Conservation (phyloP, 2,797 vertebrate genomes). For the Alcedo quadribrachys region DNA sequence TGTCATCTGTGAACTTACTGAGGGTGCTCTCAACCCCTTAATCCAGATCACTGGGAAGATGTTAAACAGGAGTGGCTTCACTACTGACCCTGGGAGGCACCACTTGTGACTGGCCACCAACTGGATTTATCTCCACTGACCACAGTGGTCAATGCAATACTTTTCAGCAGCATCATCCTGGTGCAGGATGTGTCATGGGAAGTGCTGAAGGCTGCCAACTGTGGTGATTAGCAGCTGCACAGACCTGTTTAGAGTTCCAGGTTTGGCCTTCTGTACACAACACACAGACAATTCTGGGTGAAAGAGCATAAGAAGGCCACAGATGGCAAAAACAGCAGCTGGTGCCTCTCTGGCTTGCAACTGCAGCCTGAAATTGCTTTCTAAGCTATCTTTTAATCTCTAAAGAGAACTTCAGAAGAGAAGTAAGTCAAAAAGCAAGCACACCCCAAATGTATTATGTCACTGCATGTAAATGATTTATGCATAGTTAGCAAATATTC, state of each 20-base stretch:
- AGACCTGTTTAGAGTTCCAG: neutral
- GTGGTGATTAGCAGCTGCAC: neutral
- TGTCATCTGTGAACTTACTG: too few relatives aligned
- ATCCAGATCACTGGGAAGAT: too few relatives aligned
- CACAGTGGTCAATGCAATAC: neutral
- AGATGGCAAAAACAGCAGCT: constrained; percentile 18
- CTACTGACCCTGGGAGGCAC: too few relatives aligned
- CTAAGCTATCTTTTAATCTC: constrained; percentile 27
- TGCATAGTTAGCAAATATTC: neutral
- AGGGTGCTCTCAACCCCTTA: too few relatives aligned
- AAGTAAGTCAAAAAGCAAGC: neutral
- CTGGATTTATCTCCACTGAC: too few relatives aligned
- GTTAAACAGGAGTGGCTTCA: too few relatives aligned
- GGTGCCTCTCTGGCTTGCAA: constrained; percentile 6
- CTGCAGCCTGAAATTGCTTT: neutral
- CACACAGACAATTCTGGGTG: neutral
- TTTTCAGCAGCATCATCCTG: neutral
- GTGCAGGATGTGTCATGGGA: neutral
- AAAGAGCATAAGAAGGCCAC: neutral
- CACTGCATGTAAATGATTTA: neutral
- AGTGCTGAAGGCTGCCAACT: neutral
- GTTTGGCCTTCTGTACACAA: neutral
- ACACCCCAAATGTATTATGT: neutral
- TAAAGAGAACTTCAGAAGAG: constrained; percentile 20
- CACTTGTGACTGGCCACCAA: too few relatives aligned